Evolutionary conservation across 2,888 invertebrate species (phyloP).

Genomic region (Dexiosoma caninum): DNA sequence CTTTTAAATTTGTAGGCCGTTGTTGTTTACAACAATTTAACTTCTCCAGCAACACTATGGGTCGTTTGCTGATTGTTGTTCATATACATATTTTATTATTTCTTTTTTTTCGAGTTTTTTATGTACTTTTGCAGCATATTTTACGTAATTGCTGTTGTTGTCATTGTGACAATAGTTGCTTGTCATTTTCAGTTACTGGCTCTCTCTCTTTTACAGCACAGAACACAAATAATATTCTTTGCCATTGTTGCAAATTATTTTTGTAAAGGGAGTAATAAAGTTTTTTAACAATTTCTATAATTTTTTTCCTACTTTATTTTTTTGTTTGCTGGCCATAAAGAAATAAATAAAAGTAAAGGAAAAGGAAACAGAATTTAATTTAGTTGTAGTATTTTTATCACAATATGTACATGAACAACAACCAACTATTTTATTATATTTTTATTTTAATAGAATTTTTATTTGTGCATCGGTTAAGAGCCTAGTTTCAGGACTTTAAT

Average conservation of each 20-base stretch:
- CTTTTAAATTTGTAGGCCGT: conserved; percentile 35
- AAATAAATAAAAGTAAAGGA: conserved; percentile 26
- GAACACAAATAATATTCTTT: conserved; percentile 14
- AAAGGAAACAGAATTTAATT: conserved; percentile 47
- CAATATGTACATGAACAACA: conserved; percentile 44
- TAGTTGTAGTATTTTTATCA: conserved; percentile 33
- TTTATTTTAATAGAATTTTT: not conserved
- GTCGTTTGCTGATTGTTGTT: conserved; percentile 8
- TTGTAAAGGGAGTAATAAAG: conserved; percentile 58
- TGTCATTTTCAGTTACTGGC: conserved; percentile 57
- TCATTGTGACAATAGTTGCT: conserved; percentile 50
- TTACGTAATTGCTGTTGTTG: conserved; percentile 12
- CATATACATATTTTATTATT: conserved; percentile 44
- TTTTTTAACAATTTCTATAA: conserved; percentile 34
- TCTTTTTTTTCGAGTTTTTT: conserved; percentile 22
- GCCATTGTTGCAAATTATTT: conserved; percentile 42
- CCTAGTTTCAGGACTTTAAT: not conserved
- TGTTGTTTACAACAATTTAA: not conserved
- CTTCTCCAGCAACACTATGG: not conserved
- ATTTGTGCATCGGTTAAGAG: not conserved
- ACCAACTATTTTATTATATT: conserved; percentile 2
- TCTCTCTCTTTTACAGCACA: conserved; percentile 40
- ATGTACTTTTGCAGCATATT: conserved; percentile 23
- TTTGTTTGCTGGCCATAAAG: conserved; percentile 20
- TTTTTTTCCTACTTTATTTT: too few relatives aligned